Evolutionary conservation across 1,140 invertebrate genomes (phyloP).

Genomic region (Drosophila navojoa): DNA sequence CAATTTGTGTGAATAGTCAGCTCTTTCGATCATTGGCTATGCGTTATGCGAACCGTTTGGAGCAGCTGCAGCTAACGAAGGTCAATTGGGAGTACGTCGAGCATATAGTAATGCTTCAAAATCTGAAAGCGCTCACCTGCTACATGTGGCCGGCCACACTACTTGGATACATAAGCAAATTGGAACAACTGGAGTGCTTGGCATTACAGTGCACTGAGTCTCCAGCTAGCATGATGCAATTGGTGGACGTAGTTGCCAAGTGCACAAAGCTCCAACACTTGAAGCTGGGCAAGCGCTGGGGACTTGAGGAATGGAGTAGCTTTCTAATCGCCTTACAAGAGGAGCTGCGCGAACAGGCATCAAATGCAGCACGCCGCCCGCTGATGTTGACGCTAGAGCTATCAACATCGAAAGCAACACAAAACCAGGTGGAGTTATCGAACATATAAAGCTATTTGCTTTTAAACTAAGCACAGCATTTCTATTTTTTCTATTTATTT

Average conservation of each 20-base stretch:
- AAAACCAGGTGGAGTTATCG: neutral
- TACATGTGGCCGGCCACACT: slow-evolving; percentile 47
- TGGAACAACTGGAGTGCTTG: slow-evolving; percentile 49
- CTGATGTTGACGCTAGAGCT: slow-evolving; percentile 38
- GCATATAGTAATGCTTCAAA: slow-evolving; percentile 27
- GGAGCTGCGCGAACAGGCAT: neutral
- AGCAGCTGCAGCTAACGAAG: slow-evolving; percentile 44
- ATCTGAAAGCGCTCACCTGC: slow-evolving; percentile 44
- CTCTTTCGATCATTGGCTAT: slow-evolving; percentile 36
- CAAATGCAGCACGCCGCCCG: neutral
- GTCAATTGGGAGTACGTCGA: slow-evolving; percentile 35
- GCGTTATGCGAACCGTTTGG: slow-evolving; percentile 36
- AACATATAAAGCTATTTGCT: neutral
- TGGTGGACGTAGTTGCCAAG: slow-evolving; percentile 27
- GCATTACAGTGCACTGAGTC: slow-evolving; percentile 37
- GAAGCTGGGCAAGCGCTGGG: slow-evolving; percentile 47
- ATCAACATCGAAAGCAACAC: neutral
- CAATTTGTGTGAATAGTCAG: slow-evolving; percentile 23
- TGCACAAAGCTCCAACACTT: slow-evolving; percentile 49
- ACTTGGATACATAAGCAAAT: slow-evolving; percentile 17
- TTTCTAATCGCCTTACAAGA: slow-evolving; percentile 24
- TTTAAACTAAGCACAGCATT: neutral
- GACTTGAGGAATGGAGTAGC: neutral
- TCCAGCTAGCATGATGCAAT: neutral
- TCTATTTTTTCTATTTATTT: neutral